These are phyloP conservation scores for Caenorhabditis sp. DNA, from an alignment of 2,888 invertebrate species.

Conservation along the genomic window DNA sequence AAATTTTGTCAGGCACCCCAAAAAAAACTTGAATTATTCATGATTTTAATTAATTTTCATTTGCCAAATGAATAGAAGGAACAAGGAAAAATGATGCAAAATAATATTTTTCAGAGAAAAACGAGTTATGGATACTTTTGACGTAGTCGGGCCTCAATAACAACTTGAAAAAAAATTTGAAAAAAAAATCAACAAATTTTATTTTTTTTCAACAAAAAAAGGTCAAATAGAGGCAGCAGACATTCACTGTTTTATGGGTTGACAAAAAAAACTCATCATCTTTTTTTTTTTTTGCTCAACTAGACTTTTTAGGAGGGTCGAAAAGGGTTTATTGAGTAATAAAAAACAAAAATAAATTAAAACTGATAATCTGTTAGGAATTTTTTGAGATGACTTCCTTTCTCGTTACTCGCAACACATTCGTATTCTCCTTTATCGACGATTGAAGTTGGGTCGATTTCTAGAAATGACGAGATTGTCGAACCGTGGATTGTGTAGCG, in stretches of 20 bases:
- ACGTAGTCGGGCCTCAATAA: no score
- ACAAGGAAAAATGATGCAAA: neutral
- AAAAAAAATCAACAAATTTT: neutral
- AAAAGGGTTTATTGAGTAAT: neutral
- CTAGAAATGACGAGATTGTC: constrained; percentile 30
- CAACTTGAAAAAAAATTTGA: neutral
- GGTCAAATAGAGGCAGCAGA: constrained; percentile 3
- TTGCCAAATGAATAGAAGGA: constrained; percentile 1
- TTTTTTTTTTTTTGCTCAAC: neutral
- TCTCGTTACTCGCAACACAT: constrained; percentile 41
- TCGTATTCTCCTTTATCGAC: constrained; percentile 47
- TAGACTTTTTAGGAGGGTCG: neutral
- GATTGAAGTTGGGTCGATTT: constrained; percentile 45
- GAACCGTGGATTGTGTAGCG: constrained; percentile 26
- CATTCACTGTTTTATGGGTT: constrained; percentile 9
- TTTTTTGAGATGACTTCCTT: constrained; percentile 31
- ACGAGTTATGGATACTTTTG: neutral
- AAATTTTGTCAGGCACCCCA: constrained; percentile 8
- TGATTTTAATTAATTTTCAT: neutral
- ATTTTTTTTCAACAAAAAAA: neutral
- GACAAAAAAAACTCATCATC: neutral
- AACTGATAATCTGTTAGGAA: constrained; percentile 35
- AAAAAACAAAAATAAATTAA: constrained; percentile 8
- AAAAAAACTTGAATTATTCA: constrained; percentile 1
- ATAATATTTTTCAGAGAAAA: neutral